Base-by-base conservation (phyloP, 2,888 invertebrate genomes). In the Epicampocera succincta region DNA sequence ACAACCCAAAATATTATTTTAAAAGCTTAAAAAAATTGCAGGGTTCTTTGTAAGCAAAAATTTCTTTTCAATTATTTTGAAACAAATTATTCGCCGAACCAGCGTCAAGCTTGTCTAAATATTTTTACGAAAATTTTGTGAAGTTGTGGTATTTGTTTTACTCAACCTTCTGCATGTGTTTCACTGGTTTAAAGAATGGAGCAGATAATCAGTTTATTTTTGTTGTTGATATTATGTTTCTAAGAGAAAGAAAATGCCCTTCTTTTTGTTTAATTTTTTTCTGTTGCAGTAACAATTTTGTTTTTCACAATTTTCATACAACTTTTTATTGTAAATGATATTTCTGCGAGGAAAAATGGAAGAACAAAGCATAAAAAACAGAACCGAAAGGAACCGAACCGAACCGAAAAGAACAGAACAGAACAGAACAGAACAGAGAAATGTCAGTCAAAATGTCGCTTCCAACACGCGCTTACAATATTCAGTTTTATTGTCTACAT, bases 391-490 rank as follows among this genome's bases (percentile, higher is more conserved):
- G n/a, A n/a, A n/a, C n/a, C n/a, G n/a, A n/a, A n/a, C n/a, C n/a
- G n/a, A n/a, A n/a, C n/a, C n/a, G n/a, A n/a, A n/a, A n/a, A n/a
- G n/a, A n/a, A n/a, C n/a, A n/a, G n/a, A 46, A 29, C 29, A 29
- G 6, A 44, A 38, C 29, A 50, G 9, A 19, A 48, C 48, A 56
- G 19, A 87, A 88, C 48, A 71, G 86, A 88, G 88, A 87, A 89
- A 87, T 88, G 88, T 89, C 89, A 88, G 88, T 89, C 89, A 89
- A 89, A 89, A 87, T 88, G 89, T 89, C 89, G 89, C 87, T 87
- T 88, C 87, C 88, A 89, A 88, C 89, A 89, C 89, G 89, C 88
- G 89, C 87, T 85, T 86, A 85, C 82, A 78, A 78, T 78, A 82
- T 82, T 74, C 82, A 75, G 74, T 71, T 78, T 65, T 73, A 75